phyloP scores from a whole-genome alignment of 2,888 invertebrate species.

The Lycocerus yunnanus region DNA sequence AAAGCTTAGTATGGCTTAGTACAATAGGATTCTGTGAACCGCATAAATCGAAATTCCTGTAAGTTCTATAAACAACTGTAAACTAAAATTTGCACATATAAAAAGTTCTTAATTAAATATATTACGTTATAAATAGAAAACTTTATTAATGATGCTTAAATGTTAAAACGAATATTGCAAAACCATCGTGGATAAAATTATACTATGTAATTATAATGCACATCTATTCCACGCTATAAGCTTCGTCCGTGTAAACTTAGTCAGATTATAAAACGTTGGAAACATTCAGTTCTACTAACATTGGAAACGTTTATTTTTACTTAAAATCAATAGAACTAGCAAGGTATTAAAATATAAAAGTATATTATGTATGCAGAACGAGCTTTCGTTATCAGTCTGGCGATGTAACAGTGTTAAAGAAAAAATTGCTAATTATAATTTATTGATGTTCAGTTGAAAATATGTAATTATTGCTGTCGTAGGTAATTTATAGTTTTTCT shows the following conservation, averaged over 20 bases:
- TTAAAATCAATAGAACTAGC: background rate
- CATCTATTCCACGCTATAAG: background rate
- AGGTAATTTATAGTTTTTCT: background rate
- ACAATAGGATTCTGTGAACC: background rate
- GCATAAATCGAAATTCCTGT: background rate
- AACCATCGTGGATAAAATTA: background rate
- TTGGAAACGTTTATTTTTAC: background rate
- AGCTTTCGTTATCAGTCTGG: conserved; percentile 7
- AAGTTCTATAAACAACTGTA: background rate
- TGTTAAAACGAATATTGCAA: background rate
- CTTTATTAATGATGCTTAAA: background rate
- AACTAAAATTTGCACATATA: background rate
- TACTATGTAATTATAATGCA: background rate
- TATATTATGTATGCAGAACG: background rate
- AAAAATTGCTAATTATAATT: background rate
- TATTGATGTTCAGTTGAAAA: conserved; percentile 15
- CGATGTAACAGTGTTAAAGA: background rate
- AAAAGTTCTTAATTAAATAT: background rate
- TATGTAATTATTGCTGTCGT: background rate
- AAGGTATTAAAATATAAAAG: background rate
- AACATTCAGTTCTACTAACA: background rate
- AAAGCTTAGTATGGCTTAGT: background rate
- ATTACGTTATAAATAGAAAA: background rate
- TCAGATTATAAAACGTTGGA: background rate
- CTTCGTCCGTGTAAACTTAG: background rate